Conservation (phyloP, 2,113 vertebrate genomes). For the Leptosomus discolor region DNA sequence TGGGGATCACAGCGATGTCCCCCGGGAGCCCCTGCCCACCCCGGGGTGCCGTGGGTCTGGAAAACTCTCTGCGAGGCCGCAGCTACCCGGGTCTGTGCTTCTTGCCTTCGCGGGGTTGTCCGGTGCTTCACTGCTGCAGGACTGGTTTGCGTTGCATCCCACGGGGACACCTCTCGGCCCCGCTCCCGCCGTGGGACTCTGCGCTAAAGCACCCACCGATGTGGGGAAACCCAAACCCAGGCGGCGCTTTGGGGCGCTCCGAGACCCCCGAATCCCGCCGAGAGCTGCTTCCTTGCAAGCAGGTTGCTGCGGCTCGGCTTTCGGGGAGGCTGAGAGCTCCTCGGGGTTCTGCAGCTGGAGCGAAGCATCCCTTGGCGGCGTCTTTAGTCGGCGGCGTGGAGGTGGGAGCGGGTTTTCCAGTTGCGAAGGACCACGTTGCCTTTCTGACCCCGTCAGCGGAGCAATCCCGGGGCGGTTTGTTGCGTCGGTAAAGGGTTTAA, state of each 20-base stretch:
- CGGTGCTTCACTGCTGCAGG: background rate
- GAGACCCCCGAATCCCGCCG: rapidly evolving
- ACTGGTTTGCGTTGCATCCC: background rate
- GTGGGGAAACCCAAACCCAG: background rate
- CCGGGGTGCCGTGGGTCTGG: background rate
- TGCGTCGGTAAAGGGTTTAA: rapidly evolving
- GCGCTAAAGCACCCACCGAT: rapidly evolving
- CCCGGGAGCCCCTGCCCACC: no score
- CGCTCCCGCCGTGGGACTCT: no score
- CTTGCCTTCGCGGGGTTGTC: background rate
- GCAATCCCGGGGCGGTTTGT: background rate
- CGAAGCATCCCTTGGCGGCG: rapidly evolving
- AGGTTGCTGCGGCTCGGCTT: rapidly evolving
- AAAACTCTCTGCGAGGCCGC: background rate
- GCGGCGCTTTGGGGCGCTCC: background rate
- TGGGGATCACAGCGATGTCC: background rate
- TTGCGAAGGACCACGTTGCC: background rate
- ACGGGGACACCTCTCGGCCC: rapidly evolving
- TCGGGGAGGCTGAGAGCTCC: rapidly evolving
- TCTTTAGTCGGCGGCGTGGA: rapidly evolving
- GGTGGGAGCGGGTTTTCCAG: no score
- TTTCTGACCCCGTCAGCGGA: rapidly evolving
- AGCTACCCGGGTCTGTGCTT: background rate
- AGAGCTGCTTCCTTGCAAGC: no score
- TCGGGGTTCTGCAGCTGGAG: background rate